phyloP scores from a whole-genome alignment of 1,140 invertebrate genomes.

The Drosophila bocqueti region DNA sequence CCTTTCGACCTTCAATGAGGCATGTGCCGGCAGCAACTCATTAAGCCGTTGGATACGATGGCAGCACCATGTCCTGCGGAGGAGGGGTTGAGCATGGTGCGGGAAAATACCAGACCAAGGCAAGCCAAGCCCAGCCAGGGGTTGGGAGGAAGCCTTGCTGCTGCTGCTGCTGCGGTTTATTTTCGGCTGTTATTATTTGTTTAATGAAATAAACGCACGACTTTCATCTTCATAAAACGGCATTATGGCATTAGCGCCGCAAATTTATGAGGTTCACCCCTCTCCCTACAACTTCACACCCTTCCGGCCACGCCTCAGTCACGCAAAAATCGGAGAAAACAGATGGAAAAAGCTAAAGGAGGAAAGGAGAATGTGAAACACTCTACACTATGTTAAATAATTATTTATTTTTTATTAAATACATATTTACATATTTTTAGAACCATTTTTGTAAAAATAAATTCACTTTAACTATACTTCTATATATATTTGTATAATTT shows the following conservation, averaged over 20 bases:
- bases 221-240: conserved; percentile 84
- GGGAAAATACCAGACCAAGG: conserved; percentile 7
- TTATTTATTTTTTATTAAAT: too few relatives aligned
- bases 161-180: conserved; percentile 71
- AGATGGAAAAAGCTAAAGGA: background rate
- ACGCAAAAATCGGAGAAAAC: conserved; percentile 23
- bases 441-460: too few relatives aligned
- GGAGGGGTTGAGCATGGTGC: background rate
- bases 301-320: conserved; percentile 4
- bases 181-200: conserved; percentile 82
- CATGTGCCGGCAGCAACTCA: conserved; percentile 77
- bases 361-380: background rate
- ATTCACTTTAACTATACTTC: too few relatives aligned
- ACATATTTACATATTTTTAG: too few relatives aligned
- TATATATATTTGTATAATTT: too few relatives aligned
- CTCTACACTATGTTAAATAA: background rate
- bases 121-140: background rate
- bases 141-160: conserved; percentile 24
- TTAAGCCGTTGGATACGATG: conserved; percentile 59
- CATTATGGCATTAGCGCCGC: conserved; percentile 79
- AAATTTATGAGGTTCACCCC: conserved; percentile 71
- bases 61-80: conserved; percentile 16
- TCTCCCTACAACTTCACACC: conserved; percentile 18
- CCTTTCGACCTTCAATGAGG: conserved; percentile 82
- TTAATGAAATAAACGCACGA: conserved; percentile 84